Base-by-base conservation (phyloP, 2,888 invertebrate species). In the Stomorhina lunata region DNA sequence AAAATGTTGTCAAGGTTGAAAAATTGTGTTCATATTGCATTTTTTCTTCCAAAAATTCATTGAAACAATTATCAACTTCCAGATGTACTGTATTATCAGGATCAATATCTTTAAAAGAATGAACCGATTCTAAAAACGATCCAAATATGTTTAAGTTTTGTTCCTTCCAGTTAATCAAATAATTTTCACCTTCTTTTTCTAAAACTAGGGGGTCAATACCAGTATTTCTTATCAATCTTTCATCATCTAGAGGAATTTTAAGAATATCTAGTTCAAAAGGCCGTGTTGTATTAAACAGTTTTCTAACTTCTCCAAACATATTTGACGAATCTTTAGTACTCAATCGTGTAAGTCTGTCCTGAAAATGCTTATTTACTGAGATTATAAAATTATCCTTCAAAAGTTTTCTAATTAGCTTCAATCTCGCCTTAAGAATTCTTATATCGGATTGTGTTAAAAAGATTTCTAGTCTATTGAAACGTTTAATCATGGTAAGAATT, bases 101-200 rank as follows among this genome's bases (percentile, higher is more conserved):
- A 12, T 61, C 45, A 57, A 43, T 37, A 48, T 69, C 37, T 48
- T 80, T 57, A 55, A 22, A 55, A 66, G 71, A 59, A 40, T 81
- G 72, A 69, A 69, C 55, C 34, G 69, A 78, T 55, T 78, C 50
- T 25, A 77, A 20, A 32, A 37, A 69, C 1, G 69, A 40, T 48
- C 61, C 76, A 34, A 73, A 32, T 34, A 53, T 29, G 48, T 76
- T 57, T 17, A 63, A 50, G 9, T 68, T 71, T 69, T 53, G 43
- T 10, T 32, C 59, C 17, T 76, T 20, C 4, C 17, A 59, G 12
- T 48, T 10, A 50, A 40, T 32, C 32, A 76, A 43, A 32, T 37
- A 65, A 43, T 55, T 55, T 4, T 45, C 50, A 43, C n/a, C 22
- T 53, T 37, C 48, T 17, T 25, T 75, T 55, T 65, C 45, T 29